Evolutionary conservation across 2,888 invertebrate species (phyloP).

Genomic region (Noctua janthe): DNA sequence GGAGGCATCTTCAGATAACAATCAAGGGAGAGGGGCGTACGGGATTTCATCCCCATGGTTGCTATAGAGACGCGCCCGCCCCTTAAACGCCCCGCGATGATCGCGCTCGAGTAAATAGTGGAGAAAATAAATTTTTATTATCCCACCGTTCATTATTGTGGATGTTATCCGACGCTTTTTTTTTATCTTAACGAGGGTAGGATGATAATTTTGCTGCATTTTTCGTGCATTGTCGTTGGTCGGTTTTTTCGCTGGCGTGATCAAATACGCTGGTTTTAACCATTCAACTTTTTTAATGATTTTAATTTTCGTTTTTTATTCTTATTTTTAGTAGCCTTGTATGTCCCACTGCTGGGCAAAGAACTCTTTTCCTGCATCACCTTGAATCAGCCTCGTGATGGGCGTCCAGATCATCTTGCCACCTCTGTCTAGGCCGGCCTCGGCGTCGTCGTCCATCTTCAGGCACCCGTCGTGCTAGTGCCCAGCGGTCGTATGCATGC

Average conservation of each 20-base stretch:
- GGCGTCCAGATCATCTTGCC: no score
- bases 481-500: no score
- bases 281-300: not conserved
- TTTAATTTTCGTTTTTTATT: not conserved
- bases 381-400: not conserved
- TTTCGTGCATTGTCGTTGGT: constrained; percentile 61
- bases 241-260: constrained; percentile 20
- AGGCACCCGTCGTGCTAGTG: not conserved
- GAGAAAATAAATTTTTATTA: constrained; percentile 88
- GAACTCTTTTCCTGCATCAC: not conserved
- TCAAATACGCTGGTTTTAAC: not conserved
- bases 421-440: no score
- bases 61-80: constrained; percentile 86
- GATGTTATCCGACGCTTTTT: constrained; percentile 79
- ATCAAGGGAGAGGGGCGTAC: constrained; percentile 87
- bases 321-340: not conserved
- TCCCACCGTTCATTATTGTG: constrained; percentile 86
- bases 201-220: constrained; percentile 69
- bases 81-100: constrained; percentile 84
- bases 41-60: constrained; percentile 83
- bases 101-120: constrained; percentile 84
- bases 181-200: constrained; percentile 79
- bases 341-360: not conserved
- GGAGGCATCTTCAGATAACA: constrained; percentile 87
- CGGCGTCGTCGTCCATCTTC: not conserved